These are phyloP conservation scores for Tympanoctomys barrerae DNA, from an alignment of 2,797 vertebrate species.

Conservation along the genomic window DNA sequence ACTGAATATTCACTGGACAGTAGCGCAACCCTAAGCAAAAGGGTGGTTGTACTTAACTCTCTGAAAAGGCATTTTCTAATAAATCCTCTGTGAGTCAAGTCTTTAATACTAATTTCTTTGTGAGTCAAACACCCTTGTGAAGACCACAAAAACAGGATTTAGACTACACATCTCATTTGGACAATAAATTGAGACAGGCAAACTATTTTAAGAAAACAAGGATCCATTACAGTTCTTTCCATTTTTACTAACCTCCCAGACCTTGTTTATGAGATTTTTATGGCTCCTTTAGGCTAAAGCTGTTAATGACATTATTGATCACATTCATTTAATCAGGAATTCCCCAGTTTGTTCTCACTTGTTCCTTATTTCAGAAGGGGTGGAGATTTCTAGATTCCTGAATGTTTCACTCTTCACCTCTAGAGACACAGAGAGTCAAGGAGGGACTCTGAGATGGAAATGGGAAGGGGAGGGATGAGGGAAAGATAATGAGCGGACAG, in stretches of 20 bases:
- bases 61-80: constrained; percentile 20
- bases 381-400: constrained; percentile 56
- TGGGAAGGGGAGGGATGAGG: neutral
- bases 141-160: constrained; percentile 30
- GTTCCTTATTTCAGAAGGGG: constrained; percentile 58
- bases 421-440: constrained; percentile 35
- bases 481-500: constrained; percentile 59
- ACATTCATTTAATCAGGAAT: constrained; percentile 65
- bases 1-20: too few relatives aligned
- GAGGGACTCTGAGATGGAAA: constrained; percentile 6
- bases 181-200: constrained; percentile 7
- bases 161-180: neutral
- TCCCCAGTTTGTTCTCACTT: constrained; percentile 10
- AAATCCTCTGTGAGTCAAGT: constrained; percentile 9
- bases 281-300: neutral
- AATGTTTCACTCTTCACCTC: constrained; percentile 29
- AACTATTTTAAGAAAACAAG: constrained; percentile 8
- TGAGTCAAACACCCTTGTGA: constrained; percentile 16
- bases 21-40: too few relatives aligned
- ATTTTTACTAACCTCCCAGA: neutral
- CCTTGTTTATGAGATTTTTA: constrained; percentile 47
- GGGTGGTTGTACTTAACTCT: constrained; percentile 5
- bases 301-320: constrained; percentile 44
- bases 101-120: constrained; percentile 42
- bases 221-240: neutral